Percentiles rank a stretch among this genome's conserved stretches.
phyloP scores from a whole-genome alignment of 2,113 vertebrate species.

The Pungitius pungitius region DNA sequence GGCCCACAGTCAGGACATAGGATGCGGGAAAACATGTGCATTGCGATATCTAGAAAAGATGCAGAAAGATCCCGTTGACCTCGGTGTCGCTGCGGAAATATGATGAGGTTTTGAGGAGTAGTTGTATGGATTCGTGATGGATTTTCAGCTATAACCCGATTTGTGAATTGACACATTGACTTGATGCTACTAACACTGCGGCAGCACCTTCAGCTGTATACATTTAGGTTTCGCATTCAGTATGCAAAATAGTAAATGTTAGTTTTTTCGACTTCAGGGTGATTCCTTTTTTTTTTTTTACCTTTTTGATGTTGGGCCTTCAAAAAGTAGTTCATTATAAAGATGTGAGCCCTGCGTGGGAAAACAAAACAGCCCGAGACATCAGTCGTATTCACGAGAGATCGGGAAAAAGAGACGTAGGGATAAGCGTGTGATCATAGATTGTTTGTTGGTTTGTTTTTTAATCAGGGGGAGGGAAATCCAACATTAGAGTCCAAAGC shows the following conservation, averaged over 20 bases:
- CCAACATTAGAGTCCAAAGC: background rate
- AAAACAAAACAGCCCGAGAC: conserved; percentile 37
- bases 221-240: background rate
- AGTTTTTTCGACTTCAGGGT: conserved; percentile 11
- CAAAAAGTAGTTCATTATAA: conserved; percentile 26
- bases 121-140: background rate
- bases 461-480: conserved; percentile 4
- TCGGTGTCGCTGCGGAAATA: background rate
- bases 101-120: background rate
- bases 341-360: conserved; percentile 45
- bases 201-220: background rate
- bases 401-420: conserved; percentile 52
- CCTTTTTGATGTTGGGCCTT: conserved; percentile 13
- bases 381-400: conserved; percentile 39
- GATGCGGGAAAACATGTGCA: conserved; percentile 53
- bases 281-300: conserved; percentile 4
- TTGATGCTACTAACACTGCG: background rate
- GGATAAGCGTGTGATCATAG: conserved; percentile 37
- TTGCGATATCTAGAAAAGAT: conserved; percentile 26
- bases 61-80: background rate
- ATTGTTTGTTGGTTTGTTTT: conserved; percentile 28
- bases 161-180: background rate
- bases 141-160: background rate
- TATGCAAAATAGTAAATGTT: background rate
- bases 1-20: conserved; percentile 61